A percentile compares a stretch with the other conserved stretches of the same genome.
phyloP scores from a whole-genome alignment of 2,888 invertebrate genomes.

The Melieria omissa region DNA sequence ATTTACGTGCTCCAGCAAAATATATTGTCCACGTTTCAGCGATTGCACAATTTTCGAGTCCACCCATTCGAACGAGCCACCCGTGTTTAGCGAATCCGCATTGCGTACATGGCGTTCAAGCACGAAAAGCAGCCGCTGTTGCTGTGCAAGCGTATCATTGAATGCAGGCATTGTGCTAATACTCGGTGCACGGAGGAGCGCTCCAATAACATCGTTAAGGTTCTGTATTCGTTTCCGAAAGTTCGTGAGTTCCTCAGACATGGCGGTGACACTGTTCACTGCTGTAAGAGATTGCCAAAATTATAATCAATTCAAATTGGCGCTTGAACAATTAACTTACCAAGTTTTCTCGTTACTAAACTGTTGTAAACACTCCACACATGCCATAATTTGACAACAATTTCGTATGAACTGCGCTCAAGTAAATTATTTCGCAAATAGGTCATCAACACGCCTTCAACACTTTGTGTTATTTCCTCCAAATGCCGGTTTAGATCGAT shows the following conservation, averaged over 20 bases:
- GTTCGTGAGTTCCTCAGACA: constrained; percentile 56
- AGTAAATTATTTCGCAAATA: constrained; percentile 52
- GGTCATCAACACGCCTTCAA: constrained; percentile 53
- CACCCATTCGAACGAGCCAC: constrained; percentile 95
- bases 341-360: constrained; percentile 49
- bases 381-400: constrained; percentile 48
- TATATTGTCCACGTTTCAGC: constrained; percentile 83
- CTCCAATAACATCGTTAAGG: constrained; percentile 49
- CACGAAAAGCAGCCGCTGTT: constrained; percentile 44
- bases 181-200: constrained; percentile 39
- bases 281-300: constrained; percentile 47
- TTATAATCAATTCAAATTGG: background rate
- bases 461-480: constrained; percentile 71
- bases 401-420: constrained; percentile 24
- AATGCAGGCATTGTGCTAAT: constrained; percentile 18
- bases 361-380: constrained; percentile 59
- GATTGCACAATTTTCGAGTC: constrained; percentile 90
- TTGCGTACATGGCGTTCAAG: constrained; percentile 59
- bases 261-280: constrained; percentile 47
- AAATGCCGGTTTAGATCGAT: constrained; percentile 71
- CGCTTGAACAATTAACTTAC: constrained; percentile 45
- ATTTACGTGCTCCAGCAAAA: constrained; percentile 92
- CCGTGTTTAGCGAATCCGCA: constrained; percentile 76
- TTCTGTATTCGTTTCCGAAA: constrained; percentile 58
- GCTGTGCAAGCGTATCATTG: constrained; percentile 14